Evolutionary conservation across 2,113 vertebrate genomes (phyloP), one percentile per base, ranked within the genome.

Genomic region (Vidua macroura): DNA sequence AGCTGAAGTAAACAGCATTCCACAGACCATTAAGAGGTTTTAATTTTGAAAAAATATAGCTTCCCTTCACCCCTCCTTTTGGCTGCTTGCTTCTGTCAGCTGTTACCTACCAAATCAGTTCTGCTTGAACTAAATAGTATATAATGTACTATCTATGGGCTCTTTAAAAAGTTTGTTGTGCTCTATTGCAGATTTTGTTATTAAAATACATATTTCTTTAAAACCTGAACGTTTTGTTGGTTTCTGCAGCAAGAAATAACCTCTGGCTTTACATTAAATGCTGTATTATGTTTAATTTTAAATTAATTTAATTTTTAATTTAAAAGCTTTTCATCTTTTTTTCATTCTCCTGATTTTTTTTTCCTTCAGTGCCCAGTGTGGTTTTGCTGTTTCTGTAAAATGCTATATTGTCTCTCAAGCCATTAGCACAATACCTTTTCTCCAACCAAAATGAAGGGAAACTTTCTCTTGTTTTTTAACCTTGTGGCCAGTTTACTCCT

Each of bases 1-100:
- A 94, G 66, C 72, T 90, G 87, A 80, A 95, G 93, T 95, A 97
- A 97, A 97, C 87, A 96, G 90, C 92, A 92, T 95, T 98, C 95
- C 92, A 86, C 39, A 66, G 88, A 62, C 92, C 94, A 96, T 78
- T 79, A 84, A 80, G 67, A 59, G 37, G 10, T 93, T 96, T 97
- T 86, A 83, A 41, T 87, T 96, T 91, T 91, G 83, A 91, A 86
- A 86, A 95, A 95, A 44, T 62, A 67, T 25, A 93, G 33, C 64
- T 80, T 96, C 83, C 74, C 86, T 76, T 96, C 22, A 4, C 37
- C 31, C 39, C 20, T 95, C 80, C 33, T 83, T 96, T 86, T 67
- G 30, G 23, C 49, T 68, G 12, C 74, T 95, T 80, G 55, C 56
- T 96, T 96, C 94, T 95, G 75, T 88, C 75, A 83, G 28, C 56